Base-by-base conservation (phyloP, 1,140 invertebrate species). In the Pseudomyrmex cubaensis region DNA sequence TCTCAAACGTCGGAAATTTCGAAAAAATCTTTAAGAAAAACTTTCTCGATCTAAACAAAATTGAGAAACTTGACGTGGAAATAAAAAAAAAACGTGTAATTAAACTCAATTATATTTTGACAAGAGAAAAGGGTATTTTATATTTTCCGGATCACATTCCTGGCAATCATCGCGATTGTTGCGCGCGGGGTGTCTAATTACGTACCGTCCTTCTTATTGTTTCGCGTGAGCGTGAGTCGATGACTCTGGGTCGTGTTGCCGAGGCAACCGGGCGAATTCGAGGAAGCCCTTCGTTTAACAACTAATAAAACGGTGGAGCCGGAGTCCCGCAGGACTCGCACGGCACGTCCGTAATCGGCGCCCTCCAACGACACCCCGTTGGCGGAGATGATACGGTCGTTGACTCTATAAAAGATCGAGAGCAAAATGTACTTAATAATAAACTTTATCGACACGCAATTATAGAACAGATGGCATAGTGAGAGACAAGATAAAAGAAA, bases 341-440 rank as follows among this genome's bases (percentile, higher is more conserved):
- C 97, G 0, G 98, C 98, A 17, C 97, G 97, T 2, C 97, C 97
- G 92, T 99, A 99, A 93, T 99, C 98, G 46, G 99, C 99, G 93
- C 99, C 99, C 92, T 99, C 99, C 84, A 99, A 94, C 0, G 98
- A 98, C 44, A 99, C 97, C 4, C 98, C 98, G 95, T 99, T 99
- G 1, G 99, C 99, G 64, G 98, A 98, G 80, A 99, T 97, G 89
- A 99, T 99, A 83, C 98, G 96, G 94, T 99, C 99, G 93, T 99
- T 99, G 13, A 99, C 98, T 95, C 99, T 99, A 17, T 61, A 69
- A 64, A 12, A 12, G 25, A 67, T 70, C 44, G 10, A 13, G 17
- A 35, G 5, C 35, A 35, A 35, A 35, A 35, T 7, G 35, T 35
- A 35, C 0, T 5, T 7, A 7, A 35, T 35, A 35, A 35, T 35